Base-by-base conservation (phyloP, 2,888 invertebrate genomes). In the Nemurella pictetii region DNA sequence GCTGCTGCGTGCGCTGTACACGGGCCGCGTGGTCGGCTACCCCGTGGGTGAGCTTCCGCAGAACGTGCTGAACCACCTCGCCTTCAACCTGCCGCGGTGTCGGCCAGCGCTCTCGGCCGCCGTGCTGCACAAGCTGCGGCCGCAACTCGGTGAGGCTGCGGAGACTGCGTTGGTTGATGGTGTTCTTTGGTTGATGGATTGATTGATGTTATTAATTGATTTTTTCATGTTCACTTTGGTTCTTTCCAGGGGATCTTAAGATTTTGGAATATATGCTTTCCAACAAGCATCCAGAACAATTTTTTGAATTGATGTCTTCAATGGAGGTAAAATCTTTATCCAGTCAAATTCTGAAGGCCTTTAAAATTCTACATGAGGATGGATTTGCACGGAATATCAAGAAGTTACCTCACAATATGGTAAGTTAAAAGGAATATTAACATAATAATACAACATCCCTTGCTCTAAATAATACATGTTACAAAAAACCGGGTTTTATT, bases 201-300 rank as follows among this genome's bases (percentile, higher is more conserved):
- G 0, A 36, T 27, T 4, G n/a, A 26, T 36, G 0, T 5, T 55
- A 12, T 55, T 55, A 55, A 55, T 15, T 9, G 4, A 25, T 83
- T 35, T 83, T n/a, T 32, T 84, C 15, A 83, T 1, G 27, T 36
- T 32, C 12, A 78, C 20, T 32, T 28, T 29, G 9, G 26, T 77
- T 75, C 15, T 25, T 83, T 83, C 5, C 74, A 86, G 86, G 74
- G 27, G 84, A 86, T 7, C 15, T 20, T 15, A 26, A 20, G n/a
- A 30, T 81, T 0, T 77, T 86, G 84, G 84, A 84, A 77, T 80
- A 72, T 20, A 83, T 86, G 26, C 84, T 86, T 27, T 36, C 73
- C 32, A 86, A 86, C 35, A 75, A 82, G 20, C 27, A 84, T 4
- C 83, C 85, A n/a, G 73, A 80, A 15, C 86, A 86, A 83, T 86